These are phyloP conservation scores for Stegostoma tigrinum DNA, from an alignment of 2,113 vertebrate genomes.

Conservation along the genomic window DNA sequence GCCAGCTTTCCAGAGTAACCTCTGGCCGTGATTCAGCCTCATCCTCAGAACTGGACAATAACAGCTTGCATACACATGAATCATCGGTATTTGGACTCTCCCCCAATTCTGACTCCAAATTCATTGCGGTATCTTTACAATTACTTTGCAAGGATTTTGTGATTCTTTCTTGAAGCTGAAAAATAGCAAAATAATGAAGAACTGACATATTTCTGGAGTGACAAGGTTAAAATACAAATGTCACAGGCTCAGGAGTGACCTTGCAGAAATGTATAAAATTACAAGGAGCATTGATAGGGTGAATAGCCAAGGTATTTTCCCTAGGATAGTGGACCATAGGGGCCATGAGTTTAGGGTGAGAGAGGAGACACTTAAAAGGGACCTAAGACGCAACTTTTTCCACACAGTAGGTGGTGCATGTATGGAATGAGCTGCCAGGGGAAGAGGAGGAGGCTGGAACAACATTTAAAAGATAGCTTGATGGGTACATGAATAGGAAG, in stretches of 20 bases:
- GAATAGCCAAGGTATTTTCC: too few relatives aligned
- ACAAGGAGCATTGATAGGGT: too few relatives aligned
- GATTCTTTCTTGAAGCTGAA: constrained; percentile 33
- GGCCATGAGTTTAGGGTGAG: too few relatives aligned
- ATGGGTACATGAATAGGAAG: too few relatives aligned
- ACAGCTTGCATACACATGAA: background rate
- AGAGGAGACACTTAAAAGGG: too few relatives aligned
- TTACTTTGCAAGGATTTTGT: background rate
- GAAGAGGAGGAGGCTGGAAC: too few relatives aligned
- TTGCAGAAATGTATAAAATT: too few relatives aligned
- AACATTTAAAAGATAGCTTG: too few relatives aligned
- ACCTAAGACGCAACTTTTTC: too few relatives aligned
- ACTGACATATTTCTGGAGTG: background rate
- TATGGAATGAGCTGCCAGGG: too few relatives aligned
- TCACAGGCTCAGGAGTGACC: background rate
- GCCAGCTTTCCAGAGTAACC: background rate
- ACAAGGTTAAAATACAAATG: background rate
- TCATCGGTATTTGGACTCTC: background rate
- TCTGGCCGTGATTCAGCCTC: background rate
- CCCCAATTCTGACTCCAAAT: background rate
- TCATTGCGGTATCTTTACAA: background rate
- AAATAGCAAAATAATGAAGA: background rate
- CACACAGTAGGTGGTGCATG: too few relatives aligned
- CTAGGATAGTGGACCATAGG: too few relatives aligned
- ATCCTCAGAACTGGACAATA: background rate